phyloP scores from a whole-genome alignment of 2,113 vertebrate species.

The Megalops atlanticus region DNA sequence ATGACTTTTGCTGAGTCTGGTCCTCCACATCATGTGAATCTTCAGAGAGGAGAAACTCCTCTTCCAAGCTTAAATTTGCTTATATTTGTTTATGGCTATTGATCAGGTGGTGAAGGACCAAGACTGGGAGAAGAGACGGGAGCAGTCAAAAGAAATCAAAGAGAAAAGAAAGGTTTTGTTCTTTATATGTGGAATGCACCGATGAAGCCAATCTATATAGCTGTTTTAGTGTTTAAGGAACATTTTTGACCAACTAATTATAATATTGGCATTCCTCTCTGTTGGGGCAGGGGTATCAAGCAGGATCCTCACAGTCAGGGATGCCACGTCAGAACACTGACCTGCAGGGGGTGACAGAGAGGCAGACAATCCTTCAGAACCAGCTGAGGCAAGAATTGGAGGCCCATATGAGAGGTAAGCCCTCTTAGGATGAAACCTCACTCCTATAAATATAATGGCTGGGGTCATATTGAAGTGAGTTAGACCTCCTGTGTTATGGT shows the following conservation, averaged over 20 bases:
- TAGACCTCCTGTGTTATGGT: not conserved
- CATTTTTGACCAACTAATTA: not conserved
- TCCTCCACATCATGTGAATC: not conserved
- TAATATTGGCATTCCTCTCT: too few relatives aligned
- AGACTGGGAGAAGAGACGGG: slow-evolving; percentile 66
- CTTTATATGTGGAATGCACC: not conserved
- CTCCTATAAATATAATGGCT: too few relatives aligned
- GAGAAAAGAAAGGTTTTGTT: slow-evolving; percentile 15
- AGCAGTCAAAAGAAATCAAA: not conserved
- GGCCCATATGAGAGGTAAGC: slow-evolving; percentile 67
- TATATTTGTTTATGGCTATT: slow-evolving; percentile 12
- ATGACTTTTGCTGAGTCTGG: not conserved
- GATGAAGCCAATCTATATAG: not conserved
- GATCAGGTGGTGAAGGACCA: slow-evolving; percentile 68
- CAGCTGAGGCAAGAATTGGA: slow-evolving; percentile 68
- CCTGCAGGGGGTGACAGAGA: slow-evolving; percentile 20
- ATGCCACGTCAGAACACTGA: not conserved
- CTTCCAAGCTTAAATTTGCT: not conserved
- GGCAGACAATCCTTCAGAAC: slow-evolving; percentile 48
- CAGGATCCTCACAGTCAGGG: not conserved
- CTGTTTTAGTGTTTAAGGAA: not conserved
- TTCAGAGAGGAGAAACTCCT: not conserved
- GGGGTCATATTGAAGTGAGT: too few relatives aligned
- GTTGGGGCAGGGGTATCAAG: slow-evolving; percentile 6
- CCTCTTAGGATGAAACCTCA: not conserved